Evolutionary conservation across 2,888 invertebrate species (phyloP).

Genomic region (Lasius fuliginosus): DNA sequence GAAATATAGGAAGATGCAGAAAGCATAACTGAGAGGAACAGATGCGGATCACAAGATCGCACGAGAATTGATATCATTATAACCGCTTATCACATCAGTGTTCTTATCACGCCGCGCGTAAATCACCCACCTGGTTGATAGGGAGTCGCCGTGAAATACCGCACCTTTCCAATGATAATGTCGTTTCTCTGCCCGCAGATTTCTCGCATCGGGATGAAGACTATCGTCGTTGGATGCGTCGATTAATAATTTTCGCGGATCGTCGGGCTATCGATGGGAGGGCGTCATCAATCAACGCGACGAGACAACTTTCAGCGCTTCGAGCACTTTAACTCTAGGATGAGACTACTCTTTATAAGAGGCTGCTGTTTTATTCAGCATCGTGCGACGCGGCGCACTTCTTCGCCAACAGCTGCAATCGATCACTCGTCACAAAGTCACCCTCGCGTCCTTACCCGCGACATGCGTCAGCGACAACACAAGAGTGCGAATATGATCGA

Average conservation of each 20-base stretch:
- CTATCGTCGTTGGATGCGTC: conserved; percentile 14
- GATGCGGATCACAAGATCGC: neutral
- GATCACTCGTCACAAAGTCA: conserved; percentile 13
- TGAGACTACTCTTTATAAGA: neutral
- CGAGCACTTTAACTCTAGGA: neutral
- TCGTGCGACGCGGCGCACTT: neutral
- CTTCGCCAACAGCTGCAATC: conserved; percentile 10
- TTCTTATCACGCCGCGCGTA: conserved; percentile 32
- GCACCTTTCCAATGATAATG: conserved; percentile 60
- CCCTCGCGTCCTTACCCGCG: conserved; percentile 12
- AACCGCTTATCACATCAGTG: conserved; percentile 25
- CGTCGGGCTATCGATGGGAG: conserved; percentile 42
- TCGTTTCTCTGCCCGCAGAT: neutral
- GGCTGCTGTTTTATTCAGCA: conserved; percentile 37
- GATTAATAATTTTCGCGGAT: conserved; percentile 29
- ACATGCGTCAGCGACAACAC: conserved; percentile 1
- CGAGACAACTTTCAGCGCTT: neutral
- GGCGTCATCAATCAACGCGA: neutral
- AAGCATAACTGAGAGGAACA: neutral
- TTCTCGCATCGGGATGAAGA: conserved; percentile 6
- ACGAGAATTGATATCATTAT: conserved; percentile 41
- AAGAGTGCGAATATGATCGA: conserved; percentile 22
- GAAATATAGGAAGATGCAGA: neutral
- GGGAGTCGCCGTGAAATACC: conserved; percentile 59
- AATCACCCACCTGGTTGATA: conserved; percentile 71